Conservation (phyloP, 2,113 vertebrate species). For the Melanerpes aurifrons region DNA sequence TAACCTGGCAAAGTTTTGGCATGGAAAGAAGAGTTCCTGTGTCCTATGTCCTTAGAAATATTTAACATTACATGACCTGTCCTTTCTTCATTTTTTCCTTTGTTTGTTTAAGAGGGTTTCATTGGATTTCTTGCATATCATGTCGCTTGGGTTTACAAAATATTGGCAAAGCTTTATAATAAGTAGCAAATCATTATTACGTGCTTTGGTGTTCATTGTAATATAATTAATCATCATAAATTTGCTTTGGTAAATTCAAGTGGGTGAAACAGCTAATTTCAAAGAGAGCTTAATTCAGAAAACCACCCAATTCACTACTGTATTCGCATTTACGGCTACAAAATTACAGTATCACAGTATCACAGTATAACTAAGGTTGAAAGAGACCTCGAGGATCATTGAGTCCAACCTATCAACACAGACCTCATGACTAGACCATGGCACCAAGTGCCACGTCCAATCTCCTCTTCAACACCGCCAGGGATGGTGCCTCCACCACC, state of each 20-base stretch:
- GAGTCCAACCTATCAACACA: too few species aligned
- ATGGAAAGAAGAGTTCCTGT: background rate
- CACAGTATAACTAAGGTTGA: too few species aligned
- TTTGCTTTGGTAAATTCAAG: slow-evolving; percentile 73
- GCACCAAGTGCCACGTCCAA: too few species aligned
- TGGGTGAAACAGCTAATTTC: slow-evolving; percentile 73
- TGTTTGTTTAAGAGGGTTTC: slow-evolving; percentile 72
- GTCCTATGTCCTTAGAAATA: slow-evolving; percentile 54
- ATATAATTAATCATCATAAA: slow-evolving; percentile 79
- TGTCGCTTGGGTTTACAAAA: slow-evolving; percentile 71
- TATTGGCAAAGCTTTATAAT: slow-evolving; percentile 80
- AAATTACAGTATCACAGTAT: too few species aligned
- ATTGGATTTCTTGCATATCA: slow-evolving; percentile 74
- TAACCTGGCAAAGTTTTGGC: slow-evolving; percentile 39
- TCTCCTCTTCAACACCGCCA: too few species aligned
- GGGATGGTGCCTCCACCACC: too few species aligned
- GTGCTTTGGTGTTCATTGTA: slow-evolving; percentile 71
- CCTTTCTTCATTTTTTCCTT: slow-evolving; percentile 39
- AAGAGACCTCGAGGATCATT: too few species aligned
- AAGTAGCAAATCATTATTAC: slow-evolving; percentile 82
- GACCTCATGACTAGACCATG: too few species aligned
- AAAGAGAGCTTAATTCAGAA: slow-evolving; percentile 73
- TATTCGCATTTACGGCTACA: slow-evolving; percentile 66
- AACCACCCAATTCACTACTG: slow-evolving; percentile 68
- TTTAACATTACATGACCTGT: slow-evolving; percentile 32